Base-by-base conservation (phyloP, 1,140 invertebrate species). In the Diabrotica virgifera region DNA sequence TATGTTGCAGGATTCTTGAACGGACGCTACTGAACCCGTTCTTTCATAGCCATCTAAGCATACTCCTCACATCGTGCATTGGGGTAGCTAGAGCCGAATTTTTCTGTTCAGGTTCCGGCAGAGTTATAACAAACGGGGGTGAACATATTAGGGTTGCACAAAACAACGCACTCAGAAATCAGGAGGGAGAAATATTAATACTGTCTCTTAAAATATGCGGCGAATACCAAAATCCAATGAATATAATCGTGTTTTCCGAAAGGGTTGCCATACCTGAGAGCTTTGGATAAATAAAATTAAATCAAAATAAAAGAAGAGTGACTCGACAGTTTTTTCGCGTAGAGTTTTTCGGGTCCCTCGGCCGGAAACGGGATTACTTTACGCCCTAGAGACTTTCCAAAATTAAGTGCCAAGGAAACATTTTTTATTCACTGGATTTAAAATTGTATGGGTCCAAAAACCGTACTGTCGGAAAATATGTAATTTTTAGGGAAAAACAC, bases 201-300 rank as follows among this genome's bases (percentile, higher is more conserved):
- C 60, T 62, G 60, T 62, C 60, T 62, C 60, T 54, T 53, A 24
- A 54, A 62, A 62, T 54, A 62, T 54, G 60, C 60, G 60, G 51
- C 51, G 60, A 54, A 62, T 62, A 54, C 50, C 14, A 60, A 60
- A 60, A 60, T 38, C 60, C 60, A 54, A 62, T 62, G 60, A 62
- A 54, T 62, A 53, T 54, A 62, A 62, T 62, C 60, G 60, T 50
- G 60, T 52, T 51, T 36, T 12, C 36, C 24, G 50, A 52, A 62
- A 54, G 60, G 60, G 51, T 62, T 53, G 52, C n/a, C 60, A 54
- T 62, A 62, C 60, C 56, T 64, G 54, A 64, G 62, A 37, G 53
- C 53, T 12, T 13, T 37, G 24, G 55, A 64, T 57, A 58, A 57
- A 52, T 64, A 36, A 50, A 51, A 36, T 51, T 51, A 36, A 57